Evolutionary conservation across 2,888 invertebrate species (phyloP), one percentile per base, ranked within the genome.

Genomic region (Halictus ligatus): DNA sequence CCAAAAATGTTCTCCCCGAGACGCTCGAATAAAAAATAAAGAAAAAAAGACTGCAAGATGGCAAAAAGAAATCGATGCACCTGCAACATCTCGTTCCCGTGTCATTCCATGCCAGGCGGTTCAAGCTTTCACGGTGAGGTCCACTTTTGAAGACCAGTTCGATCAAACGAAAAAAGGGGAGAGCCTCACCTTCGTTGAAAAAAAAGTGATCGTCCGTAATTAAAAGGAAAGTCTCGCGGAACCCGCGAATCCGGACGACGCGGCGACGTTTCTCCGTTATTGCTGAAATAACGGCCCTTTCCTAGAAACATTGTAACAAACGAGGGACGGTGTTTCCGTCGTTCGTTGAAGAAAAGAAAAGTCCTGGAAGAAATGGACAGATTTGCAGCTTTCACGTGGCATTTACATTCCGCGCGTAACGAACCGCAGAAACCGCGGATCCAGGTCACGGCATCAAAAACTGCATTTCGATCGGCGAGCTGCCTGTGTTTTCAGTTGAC

Each of bases 391-490:
- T 69, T 40, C 21, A 40, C 40, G 40, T 43, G 12, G 40, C 40
- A 43, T 40, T 40, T 40, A 21, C 69, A 12, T 40, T 40, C 40
- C 21, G 21, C 40, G 69, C 8, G 40, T 18, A n/a, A 69, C 69
- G 13, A 81, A 78, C 78, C 82, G 60, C 84, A 83, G 79, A 75
- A 74, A 77, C 85, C 73, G 25, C 58, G 87, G 85, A 92, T 84
- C 84, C 90, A 87, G 92, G 92, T 92, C 92, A 79, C 88, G 90
- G 88, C 91, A 92, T 90, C 89, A 91, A 92, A 92, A 92, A 92
- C 89, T 89, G 89, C 90, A 91, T 92, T 92, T 92, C 91, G 88
- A 92, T 92, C 90, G 89, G 76, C 75, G 80, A 81, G 83, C 88
- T 87, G 88, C 75, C 89, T 84, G 82, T 90, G 87, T 88, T 88